phyloP scores from a whole-genome alignment of 2,113 vertebrate genomes.

The Fregata magnificens region DNA sequence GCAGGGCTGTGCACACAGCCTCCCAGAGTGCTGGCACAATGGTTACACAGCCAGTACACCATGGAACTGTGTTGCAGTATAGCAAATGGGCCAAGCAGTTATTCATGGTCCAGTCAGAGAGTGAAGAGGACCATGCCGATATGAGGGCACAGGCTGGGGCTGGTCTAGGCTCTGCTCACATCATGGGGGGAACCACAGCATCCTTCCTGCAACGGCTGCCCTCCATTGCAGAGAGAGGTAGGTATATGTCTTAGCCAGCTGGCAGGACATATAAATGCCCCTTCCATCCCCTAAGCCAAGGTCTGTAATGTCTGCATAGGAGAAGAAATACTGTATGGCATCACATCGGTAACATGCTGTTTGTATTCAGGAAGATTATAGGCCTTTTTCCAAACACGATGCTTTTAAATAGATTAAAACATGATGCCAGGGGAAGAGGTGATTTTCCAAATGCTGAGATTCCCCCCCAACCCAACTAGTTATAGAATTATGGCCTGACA shows the following conservation, averaged over 20 bases:
- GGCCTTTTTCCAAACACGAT: not conserved
- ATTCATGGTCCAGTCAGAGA: rapidly evolving
- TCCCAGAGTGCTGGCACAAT: not conserved
- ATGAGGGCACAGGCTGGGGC: not conserved
- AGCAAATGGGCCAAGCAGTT: rapidly evolving
- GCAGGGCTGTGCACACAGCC: not conserved
- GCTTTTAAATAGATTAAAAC: not conserved
- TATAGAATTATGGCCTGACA: not conserved
- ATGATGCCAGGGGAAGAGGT: not conserved
- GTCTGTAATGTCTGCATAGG: not conserved
- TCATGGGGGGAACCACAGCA: rapidly evolving
- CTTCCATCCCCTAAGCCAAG: not conserved
- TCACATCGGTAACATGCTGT: not conserved
- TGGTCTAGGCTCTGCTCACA: not conserved
- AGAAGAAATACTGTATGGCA: not conserved
- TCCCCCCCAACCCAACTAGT: not conserved
- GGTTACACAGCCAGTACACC: not conserved
- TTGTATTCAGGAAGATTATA: not conserved
- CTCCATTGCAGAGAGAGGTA: not conserved
- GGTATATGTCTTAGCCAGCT: not conserved
- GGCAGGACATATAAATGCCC: not conserved
- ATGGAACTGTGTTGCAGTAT: not conserved
- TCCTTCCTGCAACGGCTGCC: not conserved
- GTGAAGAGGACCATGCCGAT: rapidly evolving
- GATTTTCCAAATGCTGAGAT: not conserved